Conservation (phyloP, 2,888 invertebrate genomes). For the Synanthedon myopaeformis region DNA sequence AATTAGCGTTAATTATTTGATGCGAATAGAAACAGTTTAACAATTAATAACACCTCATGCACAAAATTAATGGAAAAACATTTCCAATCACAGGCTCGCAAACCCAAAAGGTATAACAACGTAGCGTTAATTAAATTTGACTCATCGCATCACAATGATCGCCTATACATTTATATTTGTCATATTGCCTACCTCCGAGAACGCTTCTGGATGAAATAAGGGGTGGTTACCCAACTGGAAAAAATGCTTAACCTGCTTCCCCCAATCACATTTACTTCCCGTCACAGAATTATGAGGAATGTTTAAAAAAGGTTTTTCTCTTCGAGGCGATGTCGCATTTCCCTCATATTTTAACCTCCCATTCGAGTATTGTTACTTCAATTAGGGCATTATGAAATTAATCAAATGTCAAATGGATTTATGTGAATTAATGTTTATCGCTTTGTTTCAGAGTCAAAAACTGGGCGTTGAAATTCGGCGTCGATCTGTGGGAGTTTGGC, state of each 20-base stretch:
- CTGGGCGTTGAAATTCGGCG: constrained; percentile 92
- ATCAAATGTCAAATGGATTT: not conserved
- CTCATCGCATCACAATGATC: constrained; percentile 32
- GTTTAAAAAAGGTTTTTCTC: constrained; percentile 23
- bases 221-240: constrained; percentile 45
- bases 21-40: not conserved
- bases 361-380: constrained; percentile 11
- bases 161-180: constrained; percentile 27
- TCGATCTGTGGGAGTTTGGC: constrained; percentile 90
- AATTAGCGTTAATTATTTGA: not conserved
- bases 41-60: constrained; percentile 1
- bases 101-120: constrained; percentile 20
- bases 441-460: constrained; percentile 85
- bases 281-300: constrained; percentile 42
- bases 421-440: not conserved
- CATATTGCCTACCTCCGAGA: constrained; percentile 23
- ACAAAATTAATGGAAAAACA: constrained; percentile 25
- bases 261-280: constrained; percentile 49
- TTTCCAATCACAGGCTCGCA: constrained; percentile 23
- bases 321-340: constrained; percentile 11
- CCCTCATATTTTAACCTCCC: constrained; percentile 11
- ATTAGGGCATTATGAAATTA: constrained; percentile 2
- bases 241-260: constrained; percentile 51
- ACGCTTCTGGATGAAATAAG: constrained; percentile 38
- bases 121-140: constrained; percentile 39